Evolutionary conservation across 2,797 vertebrate species (phyloP), one percentile per base, ranked within the genome.

Genomic region (Bovichtus diacanthus): DNA sequence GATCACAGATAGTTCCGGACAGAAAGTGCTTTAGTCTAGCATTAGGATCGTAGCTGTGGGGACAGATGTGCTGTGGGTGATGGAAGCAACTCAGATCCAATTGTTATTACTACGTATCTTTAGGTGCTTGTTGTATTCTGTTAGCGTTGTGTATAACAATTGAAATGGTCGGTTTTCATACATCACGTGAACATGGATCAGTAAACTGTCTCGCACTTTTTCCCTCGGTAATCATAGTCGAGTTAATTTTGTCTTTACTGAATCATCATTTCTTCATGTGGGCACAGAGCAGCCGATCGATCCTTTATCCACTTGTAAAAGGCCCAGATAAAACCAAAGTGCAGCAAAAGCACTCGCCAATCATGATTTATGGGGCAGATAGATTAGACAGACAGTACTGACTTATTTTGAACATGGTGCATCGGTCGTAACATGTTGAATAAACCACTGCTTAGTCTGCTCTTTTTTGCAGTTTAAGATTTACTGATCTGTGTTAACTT

Each of bases 261-360:
- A 61, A 21, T 68, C 23, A 11, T 7, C 9, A 31, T 31, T 12
- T 62, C 56, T 34, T 55, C 19, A 31, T 43, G 38, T 39, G 43
- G 27, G 15, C 21, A 43, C 25, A 59, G 46, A 44, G 31, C 47
- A 66, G 54, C 29, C 44, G n/a, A 69, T 38, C 23, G 13, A 63
- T 50, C 64, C n/a, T 29, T 21, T 16, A 31, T 21, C n/a, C 34
- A 18, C 41, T 49, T 12, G 11, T 46, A 34, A 43, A 29, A 51
- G 15, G 3, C 43, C 44, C 9, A 63, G 44, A 36, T 56, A 44
- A 44, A 64, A 50, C 38, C 74, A 49, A 73, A 18, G 9, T 73
- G 49, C 60, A 25, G 25, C 11, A 55, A 44, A 43, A 27, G 16
- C 62, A 25, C 12, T 34, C 38, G 36, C 43, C 6, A 6, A n/a